Evolutionary conservation across 2,797 vertebrate genomes (phyloP), one percentile per base, ranked within the genome.

Genomic region (Phoxinus dragarum): DNA sequence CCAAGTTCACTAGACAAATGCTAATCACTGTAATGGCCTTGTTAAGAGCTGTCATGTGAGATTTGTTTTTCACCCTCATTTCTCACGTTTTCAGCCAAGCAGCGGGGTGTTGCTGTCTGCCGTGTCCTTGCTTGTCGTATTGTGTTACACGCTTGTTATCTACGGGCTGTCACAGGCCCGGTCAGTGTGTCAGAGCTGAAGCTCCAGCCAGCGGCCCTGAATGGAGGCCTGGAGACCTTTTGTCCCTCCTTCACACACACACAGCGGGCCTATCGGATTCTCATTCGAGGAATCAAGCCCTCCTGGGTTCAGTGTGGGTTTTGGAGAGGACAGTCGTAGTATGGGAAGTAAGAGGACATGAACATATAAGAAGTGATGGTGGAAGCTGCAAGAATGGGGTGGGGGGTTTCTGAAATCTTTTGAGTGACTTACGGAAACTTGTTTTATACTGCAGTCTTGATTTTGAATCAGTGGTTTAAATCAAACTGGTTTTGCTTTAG

Each of bases 261-360:
- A 66, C 49, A 67, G 75, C 49, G 81, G 66, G 34, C 36, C 66
- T 84, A 84, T 66, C 86, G 59, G 80, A 80, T 81, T 86, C 76
- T 77, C 78, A 19, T 49, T 85, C 52, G 31, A 77, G 73, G 54
- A 85, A 73, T 82, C 44, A 81, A 21, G n/a, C 38, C 54, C 72
- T 82, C 56, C 12, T 72, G 67, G 34, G 38, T 72, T 59, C 66
- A 59, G 6, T 2, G 7, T 36, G 42, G 59, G 47, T 75, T 54
- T 66, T 5, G 11, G 23, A 75, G 17, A 67, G 42, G 34, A 66
- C 56, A 74, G 27, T 59, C 16, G 27, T 64, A 31, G n/a, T 61
- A 27, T 31, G 14, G 54, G 59, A 64, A 64, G 27, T 27, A 27
- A 27, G n/a, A 61, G 72, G 84, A 38, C 36, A 40, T 31, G 49